Base-by-base conservation (phyloP, 2,113 vertebrate species). In the Pedionomus torquatus region DNA sequence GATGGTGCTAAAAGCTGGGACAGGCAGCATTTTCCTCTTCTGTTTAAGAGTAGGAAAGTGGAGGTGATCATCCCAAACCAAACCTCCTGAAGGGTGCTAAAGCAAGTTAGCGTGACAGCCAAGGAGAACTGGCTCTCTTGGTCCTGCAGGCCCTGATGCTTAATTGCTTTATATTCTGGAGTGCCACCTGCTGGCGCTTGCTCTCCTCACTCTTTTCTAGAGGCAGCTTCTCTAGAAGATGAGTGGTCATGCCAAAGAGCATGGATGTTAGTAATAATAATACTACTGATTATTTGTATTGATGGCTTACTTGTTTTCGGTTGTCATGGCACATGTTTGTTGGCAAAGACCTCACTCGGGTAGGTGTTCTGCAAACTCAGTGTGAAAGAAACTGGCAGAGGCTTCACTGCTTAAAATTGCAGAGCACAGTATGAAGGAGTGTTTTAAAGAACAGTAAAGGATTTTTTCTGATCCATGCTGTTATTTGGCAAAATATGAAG, bases 101-200 rank as follows among this genome's bases (percentile, higher is more conserved):
- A 81, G 80, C 23, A 7, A 23, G 25, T 9, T 13, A 14, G 12
- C 9, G n/a, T 65, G 39, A 33, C 24, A n/a, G 48, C 35, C 24
- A 28, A 58, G 35, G 17, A 57, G 64, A 51, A 9, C 8, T 33
- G 48, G 3, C 15, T 72, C 48, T 16, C 43, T 37, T 87, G 48
- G 46, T 83, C 21, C 14, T 4, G 4, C 1, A 6, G 54, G 11
- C 21, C 13, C 24, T 44, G 33, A 43, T 61, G 49, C 39, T 57
- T 48, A 26, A 25, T 60, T 55, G 80, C 71, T 87, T 75, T 39
- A 0, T 69, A 71, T 95, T 97, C 55, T 82, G 95, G 90, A 82
- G 83, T 95, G 95, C 95, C 94, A 95, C 81, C 95, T 97, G 64
- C 89, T 96, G 96, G 90, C 65, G 57, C 26, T 49, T 60, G 30